Evolutionary conservation across 2,888 invertebrate genomes (phyloP), one percentile per base, ranked within the genome.

Genomic region (Drosophila falleni): DNA sequence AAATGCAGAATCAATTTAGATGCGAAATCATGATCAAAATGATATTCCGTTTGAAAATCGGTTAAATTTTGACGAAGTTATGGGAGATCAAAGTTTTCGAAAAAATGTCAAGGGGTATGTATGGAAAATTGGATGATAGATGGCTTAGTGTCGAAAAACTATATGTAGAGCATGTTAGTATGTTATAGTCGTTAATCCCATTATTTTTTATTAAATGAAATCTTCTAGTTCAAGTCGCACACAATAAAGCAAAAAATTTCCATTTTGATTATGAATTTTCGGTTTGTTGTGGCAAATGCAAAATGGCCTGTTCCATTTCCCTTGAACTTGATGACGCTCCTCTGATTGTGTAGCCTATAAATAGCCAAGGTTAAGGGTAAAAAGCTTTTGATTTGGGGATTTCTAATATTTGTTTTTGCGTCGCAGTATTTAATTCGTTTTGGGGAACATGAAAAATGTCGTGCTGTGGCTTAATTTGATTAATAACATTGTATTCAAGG

Each of bases 301-400:
- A 75, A 74, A 66, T 41, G 44, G 61, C 50, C 58, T 78, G 71
- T 60, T 58, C 55, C 47, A 74, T 42, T 84, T 79, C 79, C 86
- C 89, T 89, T 89, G 90, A 89, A 89, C 89, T 89, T 90, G 89
- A 73, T 74, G 78, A 65, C 53, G 61, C 15, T 66, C 29, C 56
- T 58, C 61, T 66, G 66, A 64, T 63, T 75, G 62, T 35, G 23
- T 26, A 50, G 39, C 33, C 66, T 76, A 80, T 64, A 54, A 74
- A 68, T 79, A 84, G 71, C 49, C 84, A 81, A 81, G 84, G 87
- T 78, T 80, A 81, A 70, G 65, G 63, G 65, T 70, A 56, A 47
- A 47, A 65, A 19, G 9, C 31, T 55, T 63, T 42, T 23, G 47
- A 39, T 49, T 64, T 29, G 29, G 42, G 41, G 23, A 6, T 37